These are phyloP conservation scores for Adelphocoris suturalis DNA, from an alignment of 2,888 invertebrate genomes.

Conservation along the genomic window DNA sequence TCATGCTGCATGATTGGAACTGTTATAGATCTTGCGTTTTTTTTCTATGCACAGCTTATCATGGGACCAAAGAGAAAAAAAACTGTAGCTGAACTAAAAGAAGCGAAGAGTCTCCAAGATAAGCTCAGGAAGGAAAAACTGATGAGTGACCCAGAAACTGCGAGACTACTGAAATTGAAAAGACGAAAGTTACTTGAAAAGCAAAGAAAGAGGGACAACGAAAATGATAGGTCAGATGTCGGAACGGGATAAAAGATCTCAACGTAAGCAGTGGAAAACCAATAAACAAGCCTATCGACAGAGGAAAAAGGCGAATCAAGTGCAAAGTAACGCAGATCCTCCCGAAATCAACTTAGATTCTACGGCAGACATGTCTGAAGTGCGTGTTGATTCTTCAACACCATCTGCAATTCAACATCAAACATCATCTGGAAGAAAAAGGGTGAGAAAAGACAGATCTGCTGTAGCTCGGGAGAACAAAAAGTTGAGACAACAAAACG, in stretches of 20 bases:
- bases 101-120: neutral
- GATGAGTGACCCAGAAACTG: constrained; percentile 4
- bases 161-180: neutral
- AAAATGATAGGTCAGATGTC: neutral
- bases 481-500: neutral
- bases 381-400: neutral
- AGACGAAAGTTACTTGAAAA: constrained; percentile 1
- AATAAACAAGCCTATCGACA: neutral
- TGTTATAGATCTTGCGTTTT: neutral
- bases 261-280: neutral
- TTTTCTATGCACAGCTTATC: neutral
- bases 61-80: neutral
- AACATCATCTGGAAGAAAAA: neutral
- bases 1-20: too few relatives aligned
- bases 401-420: too few relatives aligned
- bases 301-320: neutral
- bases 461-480: neutral
- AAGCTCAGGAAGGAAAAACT: neutral
- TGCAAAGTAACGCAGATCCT: neutral
- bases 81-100: neutral
- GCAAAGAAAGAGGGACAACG: constrained; percentile 11
- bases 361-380: neutral
- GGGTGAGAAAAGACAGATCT: neutral
- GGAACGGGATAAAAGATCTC: neutral
- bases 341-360: neutral